phyloP scores from a whole-genome alignment of 2,113 vertebrate genomes.

The Rhabdornis inornatus region DNA sequence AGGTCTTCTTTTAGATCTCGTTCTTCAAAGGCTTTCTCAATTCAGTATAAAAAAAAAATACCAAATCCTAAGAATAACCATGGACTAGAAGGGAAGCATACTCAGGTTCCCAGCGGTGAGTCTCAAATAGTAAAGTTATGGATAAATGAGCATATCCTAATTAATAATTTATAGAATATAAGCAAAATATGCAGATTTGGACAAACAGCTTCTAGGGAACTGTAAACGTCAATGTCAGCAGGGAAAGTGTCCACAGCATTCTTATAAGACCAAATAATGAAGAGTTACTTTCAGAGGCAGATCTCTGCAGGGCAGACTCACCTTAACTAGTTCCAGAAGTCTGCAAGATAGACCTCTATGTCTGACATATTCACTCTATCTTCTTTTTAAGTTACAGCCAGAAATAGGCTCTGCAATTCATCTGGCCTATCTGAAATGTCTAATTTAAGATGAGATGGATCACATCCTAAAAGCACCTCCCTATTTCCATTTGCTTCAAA shows the following conservation, averaged over 20 bases:
- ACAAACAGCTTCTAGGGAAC: neutral
- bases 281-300: neutral
- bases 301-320: neutral
- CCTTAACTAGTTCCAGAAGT: neutral
- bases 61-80: neutral
- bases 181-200: neutral
- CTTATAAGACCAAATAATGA: neutral
- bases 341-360: neutral
- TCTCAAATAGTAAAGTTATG: neutral
- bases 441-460: neutral
- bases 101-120: neutral
- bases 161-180: neutral
- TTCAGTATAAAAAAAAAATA: neutral
- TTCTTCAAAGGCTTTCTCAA: neutral
- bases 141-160: neutral
- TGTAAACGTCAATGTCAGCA: neutral
- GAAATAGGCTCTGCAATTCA: neutral
- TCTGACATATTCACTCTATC: neutral
- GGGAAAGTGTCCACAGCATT: neutral
- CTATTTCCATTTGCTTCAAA: neutral
- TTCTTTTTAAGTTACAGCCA: neutral
- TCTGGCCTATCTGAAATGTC: neutral
- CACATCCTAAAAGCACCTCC: neutral
- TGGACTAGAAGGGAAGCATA: neutral
- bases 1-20: neutral